phyloP scores from a whole-genome alignment of 2,797 vertebrate species.

The Stomatorhinus walkeri region DNA sequence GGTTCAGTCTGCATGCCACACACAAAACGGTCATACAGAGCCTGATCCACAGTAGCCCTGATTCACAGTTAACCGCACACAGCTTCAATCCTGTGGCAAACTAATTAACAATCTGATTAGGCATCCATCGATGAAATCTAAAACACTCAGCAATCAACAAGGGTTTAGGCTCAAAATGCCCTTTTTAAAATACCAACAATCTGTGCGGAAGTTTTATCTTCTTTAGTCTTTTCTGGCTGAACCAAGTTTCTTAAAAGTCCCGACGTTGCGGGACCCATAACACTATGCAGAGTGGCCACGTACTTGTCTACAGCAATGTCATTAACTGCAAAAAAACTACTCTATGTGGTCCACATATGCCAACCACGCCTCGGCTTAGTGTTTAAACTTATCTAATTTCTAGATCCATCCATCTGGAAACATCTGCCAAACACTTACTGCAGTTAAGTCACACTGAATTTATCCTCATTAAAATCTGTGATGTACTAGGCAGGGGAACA shows the following conservation, averaged over 20 bases:
- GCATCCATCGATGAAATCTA: constrained; percentile 12
- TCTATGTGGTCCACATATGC: constrained; percentile 20
- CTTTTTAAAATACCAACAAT: constrained; percentile 12
- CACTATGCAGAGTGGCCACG: constrained; percentile 9
- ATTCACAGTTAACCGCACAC: constrained; percentile 16
- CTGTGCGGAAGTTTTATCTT: constrained; percentile 3
- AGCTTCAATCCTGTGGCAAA: constrained; percentile 10
- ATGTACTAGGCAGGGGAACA: neutral
- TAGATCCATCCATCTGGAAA: neutral
- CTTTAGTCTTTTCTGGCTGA: constrained; percentile 9
- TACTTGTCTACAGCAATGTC: neutral
- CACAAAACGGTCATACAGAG: neutral
- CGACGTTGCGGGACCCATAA: neutral
- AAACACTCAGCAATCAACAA: constrained; percentile 25
- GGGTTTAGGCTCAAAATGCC: constrained; percentile 25
- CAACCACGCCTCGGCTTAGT: neutral
- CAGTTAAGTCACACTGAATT: neutral
- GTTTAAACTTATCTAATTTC: neutral
- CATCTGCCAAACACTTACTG: neutral
- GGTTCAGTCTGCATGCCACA: neutral
- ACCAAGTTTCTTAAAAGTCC: constrained; percentile 16
- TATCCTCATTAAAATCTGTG: neutral
- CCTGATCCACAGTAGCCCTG: neutral
- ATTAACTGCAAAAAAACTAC: constrained; percentile 18
- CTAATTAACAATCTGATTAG: neutral